These are phyloP conservation scores for Jaculus jaculus DNA, from an alignment of 2,113 vertebrate genomes.

Conservation along the genomic window DNA sequence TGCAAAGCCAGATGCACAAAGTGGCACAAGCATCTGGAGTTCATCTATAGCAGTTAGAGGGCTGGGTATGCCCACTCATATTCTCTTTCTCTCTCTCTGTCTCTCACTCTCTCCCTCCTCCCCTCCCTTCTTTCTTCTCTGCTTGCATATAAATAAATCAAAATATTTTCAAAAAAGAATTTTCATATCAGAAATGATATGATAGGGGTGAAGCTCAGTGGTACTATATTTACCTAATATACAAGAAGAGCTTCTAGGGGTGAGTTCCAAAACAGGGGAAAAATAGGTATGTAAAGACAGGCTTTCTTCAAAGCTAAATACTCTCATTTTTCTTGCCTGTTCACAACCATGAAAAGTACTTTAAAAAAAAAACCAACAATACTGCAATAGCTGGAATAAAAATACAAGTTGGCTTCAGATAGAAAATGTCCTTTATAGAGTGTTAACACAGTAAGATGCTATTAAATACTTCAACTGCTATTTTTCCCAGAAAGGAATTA, in stretches of 20 bases:
- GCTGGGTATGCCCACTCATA: no score
- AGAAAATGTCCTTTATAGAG: neutral
- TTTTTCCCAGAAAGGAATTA: neutral
- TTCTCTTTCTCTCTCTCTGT: no score
- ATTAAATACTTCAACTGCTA: constrained; percentile 18
- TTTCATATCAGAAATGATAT: no score
- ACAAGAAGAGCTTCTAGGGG: neutral
- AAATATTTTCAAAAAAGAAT: no score
- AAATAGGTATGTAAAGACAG: neutral
- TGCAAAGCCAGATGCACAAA: no score
- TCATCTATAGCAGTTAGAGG: neutral
- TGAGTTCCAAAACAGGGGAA: neutral
- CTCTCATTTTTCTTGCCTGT: constrained; percentile 6
- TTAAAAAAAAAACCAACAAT: neutral
- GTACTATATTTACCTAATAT: neutral
- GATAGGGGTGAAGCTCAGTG: no score
- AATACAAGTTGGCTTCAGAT: neutral
- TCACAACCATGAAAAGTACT: constrained; percentile 33
- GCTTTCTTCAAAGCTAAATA: neutral
- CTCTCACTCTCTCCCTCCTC: no score
- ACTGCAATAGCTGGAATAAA: constrained; percentile 34
- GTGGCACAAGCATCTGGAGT: no score
- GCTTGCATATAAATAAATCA: no score
- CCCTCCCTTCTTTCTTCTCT: no score
- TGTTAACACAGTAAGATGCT: neutral